Conservation (phyloP, 2,113 vertebrate genomes). For the Pimephales promelas region DNA sequence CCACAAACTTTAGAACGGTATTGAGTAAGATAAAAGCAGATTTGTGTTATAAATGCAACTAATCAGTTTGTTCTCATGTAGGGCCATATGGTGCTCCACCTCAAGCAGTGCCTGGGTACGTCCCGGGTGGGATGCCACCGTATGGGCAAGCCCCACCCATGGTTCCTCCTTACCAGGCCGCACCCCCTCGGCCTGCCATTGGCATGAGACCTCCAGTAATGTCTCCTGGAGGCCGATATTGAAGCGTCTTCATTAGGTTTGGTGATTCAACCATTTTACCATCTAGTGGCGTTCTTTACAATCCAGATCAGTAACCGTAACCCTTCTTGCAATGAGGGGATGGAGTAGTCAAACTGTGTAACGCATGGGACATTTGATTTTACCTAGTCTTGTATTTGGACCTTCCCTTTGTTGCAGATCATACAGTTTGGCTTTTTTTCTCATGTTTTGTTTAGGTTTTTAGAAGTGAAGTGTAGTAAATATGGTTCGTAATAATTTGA, state of each 20-base stretch:
- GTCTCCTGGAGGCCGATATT: slow-evolving; percentile 99
- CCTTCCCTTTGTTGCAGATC: slow-evolving; percentile 81
- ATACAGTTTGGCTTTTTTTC: slow-evolving; percentile 92
- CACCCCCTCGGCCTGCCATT: slow-evolving; percentile 92
- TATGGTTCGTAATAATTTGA: slow-evolving; percentile 98
- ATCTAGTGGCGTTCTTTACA: slow-evolving; percentile 84
- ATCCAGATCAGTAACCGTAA: slow-evolving; percentile 83
- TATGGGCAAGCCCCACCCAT: slow-evolving; percentile 96
- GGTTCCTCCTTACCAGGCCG: slow-evolving; percentile 95
- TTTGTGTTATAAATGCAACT: background rate
- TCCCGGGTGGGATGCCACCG: slow-evolving; percentile 80
- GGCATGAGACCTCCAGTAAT: slow-evolving; percentile 98
- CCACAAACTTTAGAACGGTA: background rate
- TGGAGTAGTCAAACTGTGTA: slow-evolving; percentile 71
- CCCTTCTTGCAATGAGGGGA: slow-evolving; percentile 83
- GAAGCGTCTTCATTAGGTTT: slow-evolving; percentile 96
- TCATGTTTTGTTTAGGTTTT: slow-evolving; percentile 99
- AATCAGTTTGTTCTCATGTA: slow-evolving; percentile 58
- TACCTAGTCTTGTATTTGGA: slow-evolving; percentile 61
- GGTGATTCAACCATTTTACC: slow-evolving; percentile 94
- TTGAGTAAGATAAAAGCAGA: background rate
- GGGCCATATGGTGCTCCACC: slow-evolving; percentile 95
- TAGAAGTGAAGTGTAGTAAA: slow-evolving; percentile 98
- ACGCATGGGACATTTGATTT: slow-evolving; percentile 72
- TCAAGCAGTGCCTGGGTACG: slow-evolving; percentile 93